Evolutionary conservation across 2,888 invertebrate species (phyloP), one percentile per base, ranked within the genome.

Genomic region (Pecten maximus): DNA sequence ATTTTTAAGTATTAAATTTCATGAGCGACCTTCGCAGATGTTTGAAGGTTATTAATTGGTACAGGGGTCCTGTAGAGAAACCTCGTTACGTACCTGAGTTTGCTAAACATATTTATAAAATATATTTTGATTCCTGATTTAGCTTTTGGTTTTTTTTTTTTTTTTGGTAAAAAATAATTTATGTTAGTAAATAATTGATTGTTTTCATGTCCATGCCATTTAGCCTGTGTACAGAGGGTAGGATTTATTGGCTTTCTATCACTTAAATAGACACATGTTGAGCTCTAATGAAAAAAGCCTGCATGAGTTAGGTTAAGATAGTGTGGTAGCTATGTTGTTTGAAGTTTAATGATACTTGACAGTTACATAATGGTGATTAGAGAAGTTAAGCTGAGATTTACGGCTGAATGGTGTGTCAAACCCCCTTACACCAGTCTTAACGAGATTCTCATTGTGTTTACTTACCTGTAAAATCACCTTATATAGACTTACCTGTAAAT

Each of bases 301-400:
- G 8, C 10, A 28, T 74, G 74, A 10, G 28, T 35, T 74, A 74
- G 35, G 74, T 74, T 74, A 28, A 8, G 74, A 74, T 74, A 74
- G 74, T 28, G 35, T 74, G 6, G 50, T 10, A 35, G 74, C 35
- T 74, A 74, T 74, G 3, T 74, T 74, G 35, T 10, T 74, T 74
- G 74, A 74, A 74, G 74, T 74, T 74, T 35, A 35, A 23, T 19
- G 74, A 74, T 28, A 74, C 28, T 35, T 28, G 28, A 10, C 35
- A 74, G 74, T 74, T 74, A 74, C 74, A 74, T 74, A 74, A 74
- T 35, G 74, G 35, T 35, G 19, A 35, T 28, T 35, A 35, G 1
- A 74, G 74, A 35, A 74, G 74, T 74, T 74, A 74, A 74, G 28
- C 74, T 74, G 28, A 74, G 74, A 74, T 74, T 74, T 74, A 74